Conservation (phyloP, 2,113 vertebrate genomes). For the Gymnocephalus cernua region DNA sequence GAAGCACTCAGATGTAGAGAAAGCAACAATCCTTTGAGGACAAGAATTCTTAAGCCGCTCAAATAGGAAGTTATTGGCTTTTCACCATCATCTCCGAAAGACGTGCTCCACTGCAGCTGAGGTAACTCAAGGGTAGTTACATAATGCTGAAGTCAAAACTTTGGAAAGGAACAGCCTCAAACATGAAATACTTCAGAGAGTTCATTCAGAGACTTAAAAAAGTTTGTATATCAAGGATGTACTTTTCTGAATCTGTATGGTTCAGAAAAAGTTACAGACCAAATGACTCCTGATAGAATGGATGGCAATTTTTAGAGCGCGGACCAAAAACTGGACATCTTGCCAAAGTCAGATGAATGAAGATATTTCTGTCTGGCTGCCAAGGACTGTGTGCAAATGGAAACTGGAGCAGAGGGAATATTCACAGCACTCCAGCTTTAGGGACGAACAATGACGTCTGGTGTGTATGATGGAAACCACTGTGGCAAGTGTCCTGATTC, state of each 20-base stretch:
- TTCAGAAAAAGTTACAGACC: neutral
- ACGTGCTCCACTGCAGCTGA: conserved; percentile 22
- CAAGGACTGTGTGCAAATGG: conserved; percentile 25
- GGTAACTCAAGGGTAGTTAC: conserved; percentile 54
- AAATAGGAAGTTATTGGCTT: conserved; percentile 27
- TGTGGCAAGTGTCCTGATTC: neutral
- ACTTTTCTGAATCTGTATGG: conserved; percentile 6
- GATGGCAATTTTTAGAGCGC: conserved; percentile 8
- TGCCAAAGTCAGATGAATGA: conserved; percentile 11
- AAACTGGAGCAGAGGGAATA: conserved; percentile 45
- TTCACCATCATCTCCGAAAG: conserved; percentile 28
- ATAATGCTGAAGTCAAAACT: conserved; percentile 50
- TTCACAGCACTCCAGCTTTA: conserved; percentile 40
- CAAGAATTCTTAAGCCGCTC: conserved; percentile 30
- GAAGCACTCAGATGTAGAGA: neutral
- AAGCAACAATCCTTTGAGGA: conserved; percentile 28
- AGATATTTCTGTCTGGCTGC: conserved; percentile 46
- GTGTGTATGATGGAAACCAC: conserved; percentile 4
- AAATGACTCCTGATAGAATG: neutral
- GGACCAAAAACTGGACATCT: conserved; percentile 6
- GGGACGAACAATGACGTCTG: neutral
- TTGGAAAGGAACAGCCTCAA: conserved; percentile 16
- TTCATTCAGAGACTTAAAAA: conserved; percentile 35
- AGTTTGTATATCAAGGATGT: conserved; percentile 25
- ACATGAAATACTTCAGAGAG: conserved; percentile 24